Conservation (phyloP, 2,797 vertebrate species). For the Neopelma chrysocephalum region DNA sequence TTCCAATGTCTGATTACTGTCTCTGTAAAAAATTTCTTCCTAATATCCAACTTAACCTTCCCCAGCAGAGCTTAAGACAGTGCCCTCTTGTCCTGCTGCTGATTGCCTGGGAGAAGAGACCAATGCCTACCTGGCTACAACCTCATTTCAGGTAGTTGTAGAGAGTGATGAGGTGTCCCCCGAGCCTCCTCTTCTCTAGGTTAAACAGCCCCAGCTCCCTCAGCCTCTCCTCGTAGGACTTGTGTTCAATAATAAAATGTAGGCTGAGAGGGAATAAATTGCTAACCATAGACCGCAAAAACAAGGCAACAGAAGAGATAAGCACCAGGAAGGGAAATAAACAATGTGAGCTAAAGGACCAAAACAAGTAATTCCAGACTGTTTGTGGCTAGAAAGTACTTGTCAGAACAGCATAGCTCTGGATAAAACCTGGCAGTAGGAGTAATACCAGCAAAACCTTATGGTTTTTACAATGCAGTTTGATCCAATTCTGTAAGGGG, state of each 20-base stretch:
- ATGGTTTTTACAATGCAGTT: fast-evolving
- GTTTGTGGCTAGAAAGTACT: background rate
- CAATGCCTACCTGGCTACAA: too few relatives aligned
- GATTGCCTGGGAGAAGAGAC: too few relatives aligned
- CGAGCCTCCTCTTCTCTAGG: too few relatives aligned
- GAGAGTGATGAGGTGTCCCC: too few relatives aligned
- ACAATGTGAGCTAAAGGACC: background rate
- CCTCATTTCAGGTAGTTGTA: too few relatives aligned
- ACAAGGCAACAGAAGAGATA: background rate
- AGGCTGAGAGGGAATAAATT: background rate
- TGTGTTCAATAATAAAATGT: background rate
- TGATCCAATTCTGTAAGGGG: background rate
- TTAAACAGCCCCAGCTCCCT: too few relatives aligned
- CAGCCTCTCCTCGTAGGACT: too few relatives aligned
- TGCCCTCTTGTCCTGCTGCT: too few relatives aligned
- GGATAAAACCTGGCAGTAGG: background rate
- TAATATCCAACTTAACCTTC: too few relatives aligned
- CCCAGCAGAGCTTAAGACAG: too few relatives aligned
- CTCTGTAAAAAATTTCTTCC: too few relatives aligned
- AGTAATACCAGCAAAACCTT: background rate
- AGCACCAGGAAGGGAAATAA: background rate
- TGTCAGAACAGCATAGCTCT: background rate
- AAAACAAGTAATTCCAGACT: background rate
- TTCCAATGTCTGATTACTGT: too few relatives aligned
- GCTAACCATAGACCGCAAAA: background rate